These are phyloP conservation scores for Aratinga solstitialis DNA, from an alignment of 2,797 vertebrate species.

Conservation along the genomic window DNA sequence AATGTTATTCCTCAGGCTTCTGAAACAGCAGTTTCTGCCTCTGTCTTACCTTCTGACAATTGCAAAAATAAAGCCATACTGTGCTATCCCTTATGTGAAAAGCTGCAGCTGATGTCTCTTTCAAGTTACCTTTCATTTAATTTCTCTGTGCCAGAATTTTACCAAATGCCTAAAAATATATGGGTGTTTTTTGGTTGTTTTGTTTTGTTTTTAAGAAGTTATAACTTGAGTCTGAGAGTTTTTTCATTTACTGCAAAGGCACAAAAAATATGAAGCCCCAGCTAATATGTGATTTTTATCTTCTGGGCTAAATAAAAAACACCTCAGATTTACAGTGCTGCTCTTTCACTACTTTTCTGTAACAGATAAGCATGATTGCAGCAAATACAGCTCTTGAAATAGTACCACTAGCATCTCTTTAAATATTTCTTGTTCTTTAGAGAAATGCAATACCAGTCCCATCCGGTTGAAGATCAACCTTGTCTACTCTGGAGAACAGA, in stretches of 20 bases:
- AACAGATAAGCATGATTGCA: neutral
- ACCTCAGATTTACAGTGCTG: neutral
- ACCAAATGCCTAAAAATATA: neutral
- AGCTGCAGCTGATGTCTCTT: neutral
- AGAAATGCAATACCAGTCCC: neutral
- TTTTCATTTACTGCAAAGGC: neutral
- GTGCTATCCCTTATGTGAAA: neutral
- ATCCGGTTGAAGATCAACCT: slow-evolving; percentile 64
- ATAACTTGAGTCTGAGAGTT: neutral
- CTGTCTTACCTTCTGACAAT: neutral
- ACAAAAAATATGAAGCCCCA: neutral
- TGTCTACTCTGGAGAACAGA: slow-evolving; percentile 62
- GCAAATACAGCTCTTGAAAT: neutral
- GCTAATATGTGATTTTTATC: neutral
- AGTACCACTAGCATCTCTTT: neutral
- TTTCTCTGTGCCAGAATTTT: neutral
- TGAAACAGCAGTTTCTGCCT: neutral
- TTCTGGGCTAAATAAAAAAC: neutral
- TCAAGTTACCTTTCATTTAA: neutral
- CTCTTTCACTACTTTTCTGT: neutral
- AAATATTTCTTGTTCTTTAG: neutral
- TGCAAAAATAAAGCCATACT: neutral
- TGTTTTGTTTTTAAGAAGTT: neutral
- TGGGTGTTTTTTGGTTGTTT: neutral
- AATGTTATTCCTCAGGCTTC: neutral